These are phyloP conservation scores for Stegana nigrithorax DNA, from an alignment of 2,888 invertebrate species.

Conservation along the genomic window DNA sequence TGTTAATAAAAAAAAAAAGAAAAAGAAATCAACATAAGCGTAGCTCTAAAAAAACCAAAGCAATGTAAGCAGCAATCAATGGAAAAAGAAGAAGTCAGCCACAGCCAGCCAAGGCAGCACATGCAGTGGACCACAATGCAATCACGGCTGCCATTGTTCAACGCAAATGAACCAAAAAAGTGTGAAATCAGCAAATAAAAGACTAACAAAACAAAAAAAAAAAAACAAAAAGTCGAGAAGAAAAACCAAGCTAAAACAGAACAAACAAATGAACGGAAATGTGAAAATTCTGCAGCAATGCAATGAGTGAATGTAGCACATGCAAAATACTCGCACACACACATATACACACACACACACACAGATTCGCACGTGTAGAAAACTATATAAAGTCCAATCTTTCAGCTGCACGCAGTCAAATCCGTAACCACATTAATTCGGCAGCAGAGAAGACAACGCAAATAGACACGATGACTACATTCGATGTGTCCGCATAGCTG, in stretches of 20 bases:
- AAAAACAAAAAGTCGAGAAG: not conserved
- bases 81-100: not conserved
- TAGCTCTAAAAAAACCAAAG: not conserved
- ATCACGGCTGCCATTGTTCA: constrained; percentile 8
- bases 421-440: constrained; percentile 9
- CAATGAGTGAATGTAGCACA: not conserved
- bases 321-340: not conserved
- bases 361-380: not conserved
- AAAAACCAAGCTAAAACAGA: not conserved
- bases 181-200: not conserved
- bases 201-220: not conserved
- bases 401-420: not conserved
- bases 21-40: not conserved
- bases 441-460: not conserved
- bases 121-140: not conserved
- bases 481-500: too few species aligned
- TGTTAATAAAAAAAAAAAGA: too few species aligned
- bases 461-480: too few species aligned
- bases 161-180: constrained; percentile 9
- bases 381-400: not conserved
- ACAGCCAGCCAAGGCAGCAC: not conserved
- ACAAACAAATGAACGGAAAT: not conserved
- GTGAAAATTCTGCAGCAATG: not conserved
- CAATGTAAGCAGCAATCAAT: too few species aligned
- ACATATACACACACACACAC: not conserved